Evolutionary conservation across 37 sponge, comb jelly and placozoan species (phyloP).

Genomic region (Theonella swinhoei): DNA sequence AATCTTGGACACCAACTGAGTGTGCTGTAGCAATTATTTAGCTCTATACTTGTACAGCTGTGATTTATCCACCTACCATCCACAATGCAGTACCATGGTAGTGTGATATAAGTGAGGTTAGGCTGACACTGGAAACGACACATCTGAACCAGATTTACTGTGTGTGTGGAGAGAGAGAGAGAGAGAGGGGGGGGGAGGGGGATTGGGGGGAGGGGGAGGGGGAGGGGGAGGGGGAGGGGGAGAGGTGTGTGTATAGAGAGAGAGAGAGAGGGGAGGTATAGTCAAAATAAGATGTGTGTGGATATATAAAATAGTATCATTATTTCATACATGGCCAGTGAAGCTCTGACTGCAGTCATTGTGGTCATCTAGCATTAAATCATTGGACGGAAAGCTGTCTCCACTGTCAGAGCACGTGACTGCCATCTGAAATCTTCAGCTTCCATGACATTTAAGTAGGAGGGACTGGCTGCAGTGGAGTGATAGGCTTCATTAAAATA

Average conservation of each 20-base stretch:
- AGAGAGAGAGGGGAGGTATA: too few relatives aligned
- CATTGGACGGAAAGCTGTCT: not conserved
- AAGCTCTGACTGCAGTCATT: not conserved
- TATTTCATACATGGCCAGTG: not conserved
- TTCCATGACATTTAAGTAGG: not conserved
- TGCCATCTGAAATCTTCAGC: not conserved
- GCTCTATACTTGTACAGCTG: too few relatives aligned
- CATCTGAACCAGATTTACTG: not conserved
- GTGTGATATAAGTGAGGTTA: conserved; percentile 49
- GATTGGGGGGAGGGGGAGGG: too few relatives aligned
- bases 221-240: too few relatives aligned
- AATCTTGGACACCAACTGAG: too few relatives aligned
- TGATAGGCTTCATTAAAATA: not conserved
- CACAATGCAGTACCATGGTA: conserved; percentile 56
- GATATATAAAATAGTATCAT: not conserved
- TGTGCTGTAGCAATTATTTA: too few relatives aligned
- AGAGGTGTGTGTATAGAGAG: too few relatives aligned
- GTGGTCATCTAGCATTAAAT: not conserved
- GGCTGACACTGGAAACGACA: conserved; percentile 14
- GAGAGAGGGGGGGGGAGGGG: too few relatives aligned
- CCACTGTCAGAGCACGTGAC: not conserved
- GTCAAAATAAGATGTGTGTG: too few relatives aligned
- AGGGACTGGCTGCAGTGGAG: not conserved
- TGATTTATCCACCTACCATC: conserved; percentile 54
- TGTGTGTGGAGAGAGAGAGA: too few relatives aligned